These are phyloP conservation scores for Anguilla rostrata DNA, from an alignment of 2,113 vertebrate species.

Conservation along the genomic window DNA sequence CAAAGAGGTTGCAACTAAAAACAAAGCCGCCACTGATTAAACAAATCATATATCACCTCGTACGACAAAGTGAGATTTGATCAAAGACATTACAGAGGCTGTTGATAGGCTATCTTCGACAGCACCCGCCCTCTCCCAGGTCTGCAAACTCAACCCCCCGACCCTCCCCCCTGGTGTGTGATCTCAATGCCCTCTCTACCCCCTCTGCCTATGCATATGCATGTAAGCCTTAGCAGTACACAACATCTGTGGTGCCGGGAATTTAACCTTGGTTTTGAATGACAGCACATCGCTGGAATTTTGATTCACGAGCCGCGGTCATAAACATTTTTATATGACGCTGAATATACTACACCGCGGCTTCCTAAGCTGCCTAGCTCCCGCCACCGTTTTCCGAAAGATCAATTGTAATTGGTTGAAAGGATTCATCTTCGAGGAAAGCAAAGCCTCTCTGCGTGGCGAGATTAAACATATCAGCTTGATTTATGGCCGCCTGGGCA, in stretches of 20 bases:
- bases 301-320: background rate
- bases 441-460: constrained; percentile 16
- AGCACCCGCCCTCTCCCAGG: too few relatives aligned
- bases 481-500: constrained; percentile 23
- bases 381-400: constrained; percentile 21
- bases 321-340: background rate
- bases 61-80: too few relatives aligned
- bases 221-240: background rate
- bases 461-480: constrained; percentile 20
- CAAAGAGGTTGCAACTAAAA: too few relatives aligned
- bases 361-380: background rate
- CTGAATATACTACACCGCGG: background rate
- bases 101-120: too few relatives aligned
- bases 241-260: background rate
- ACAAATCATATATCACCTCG: too few relatives aligned
- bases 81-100: too few relatives aligned
- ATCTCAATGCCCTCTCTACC: too few relatives aligned
- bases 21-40: too few relatives aligned
- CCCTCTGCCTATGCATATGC: background rate
- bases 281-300: background rate
- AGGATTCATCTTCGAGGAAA: constrained; percentile 27
- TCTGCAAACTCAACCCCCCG: too few relatives aligned
- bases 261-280: background rate
- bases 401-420: constrained; percentile 29
- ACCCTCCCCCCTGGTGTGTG: too few relatives aligned